Conservation (phyloP, 2,113 vertebrate species). For the Noctilio leporinus region DNA sequence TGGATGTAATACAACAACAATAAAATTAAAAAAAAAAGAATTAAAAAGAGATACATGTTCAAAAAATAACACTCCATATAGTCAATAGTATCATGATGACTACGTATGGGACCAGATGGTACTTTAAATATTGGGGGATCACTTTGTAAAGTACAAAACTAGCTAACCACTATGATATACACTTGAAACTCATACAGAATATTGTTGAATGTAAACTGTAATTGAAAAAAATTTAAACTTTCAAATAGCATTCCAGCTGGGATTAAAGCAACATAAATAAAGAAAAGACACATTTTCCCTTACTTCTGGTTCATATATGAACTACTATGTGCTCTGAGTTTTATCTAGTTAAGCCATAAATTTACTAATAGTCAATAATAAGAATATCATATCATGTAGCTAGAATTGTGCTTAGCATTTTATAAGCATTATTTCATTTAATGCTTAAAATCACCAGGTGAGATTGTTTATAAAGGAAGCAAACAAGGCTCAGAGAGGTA, state of each 20-base stretch:
- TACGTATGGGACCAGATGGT: background rate
- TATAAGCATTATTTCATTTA: background rate
- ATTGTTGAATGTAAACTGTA: background rate
- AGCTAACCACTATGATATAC: background rate
- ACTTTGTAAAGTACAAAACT: background rate
- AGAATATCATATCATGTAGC: background rate
- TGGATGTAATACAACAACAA: too few relatives aligned
- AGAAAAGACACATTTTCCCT: background rate
- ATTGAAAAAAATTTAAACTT: background rate
- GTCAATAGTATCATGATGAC: background rate
- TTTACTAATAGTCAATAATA: background rate
- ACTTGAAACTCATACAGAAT: background rate
- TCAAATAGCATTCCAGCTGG: background rate
- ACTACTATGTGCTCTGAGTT: background rate
- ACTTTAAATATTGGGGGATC: background rate
- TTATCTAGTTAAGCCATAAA: slow-evolving; percentile 29
- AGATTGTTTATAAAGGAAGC: background rate
- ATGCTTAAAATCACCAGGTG: background rate
- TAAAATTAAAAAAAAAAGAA: too few relatives aligned
- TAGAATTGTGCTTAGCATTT: background rate
- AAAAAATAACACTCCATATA: background rate
- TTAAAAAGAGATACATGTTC: background rate
- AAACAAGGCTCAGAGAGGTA: background rate
- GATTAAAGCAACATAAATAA: background rate
- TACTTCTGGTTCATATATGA: background rate